Evolutionary conservation across 1,140 invertebrate genomes (phyloP).

Genomic region (Babylonia areolata): DNA sequence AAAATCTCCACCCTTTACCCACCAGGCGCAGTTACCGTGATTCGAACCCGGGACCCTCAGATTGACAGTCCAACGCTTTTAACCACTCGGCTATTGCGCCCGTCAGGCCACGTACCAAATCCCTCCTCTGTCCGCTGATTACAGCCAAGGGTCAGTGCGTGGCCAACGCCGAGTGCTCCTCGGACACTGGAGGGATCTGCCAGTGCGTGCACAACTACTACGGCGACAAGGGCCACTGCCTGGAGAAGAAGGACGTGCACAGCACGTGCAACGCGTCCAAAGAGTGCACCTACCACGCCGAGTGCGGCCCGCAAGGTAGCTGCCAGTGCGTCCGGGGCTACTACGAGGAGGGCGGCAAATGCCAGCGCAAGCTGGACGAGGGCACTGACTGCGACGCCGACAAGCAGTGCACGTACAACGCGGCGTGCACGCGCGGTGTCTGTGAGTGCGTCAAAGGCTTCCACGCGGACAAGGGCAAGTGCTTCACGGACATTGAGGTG

Average conservation of each 20-base stretch:
- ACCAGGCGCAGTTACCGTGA: no score
- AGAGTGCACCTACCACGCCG: constrained; percentile 39
- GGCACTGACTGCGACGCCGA: constrained; percentile 35
- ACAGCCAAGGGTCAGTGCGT: constrained; percentile 38
- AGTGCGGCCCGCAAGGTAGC: constrained; percentile 9
- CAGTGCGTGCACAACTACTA: constrained; percentile 39
- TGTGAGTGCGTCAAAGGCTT: constrained; percentile 32
- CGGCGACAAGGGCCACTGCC: constrained; percentile 23
- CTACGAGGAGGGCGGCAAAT: constrained; percentile 39
- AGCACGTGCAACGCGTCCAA: constrained; percentile 15
- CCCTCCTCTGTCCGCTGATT: no score
- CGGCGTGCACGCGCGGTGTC: constrained; percentile 21
- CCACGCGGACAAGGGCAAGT: constrained; percentile 28
- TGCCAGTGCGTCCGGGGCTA: constrained; percentile 37
- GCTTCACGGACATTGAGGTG: constrained; percentile 17
- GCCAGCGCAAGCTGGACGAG: constrained; percentile 33
- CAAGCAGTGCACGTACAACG: constrained; percentile 42
- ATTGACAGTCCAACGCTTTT: no score
- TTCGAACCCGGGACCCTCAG: no score
- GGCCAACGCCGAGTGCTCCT: constrained; percentile 33
- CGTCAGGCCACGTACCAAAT: no score
- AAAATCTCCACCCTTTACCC: no score
- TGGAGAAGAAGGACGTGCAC: not conserved
- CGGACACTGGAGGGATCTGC: constrained; percentile 26
- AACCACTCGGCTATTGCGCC: no score